Evolutionary conservation across 2,113 vertebrate species (phyloP).

Genomic region (Oncorhynchus tshawytscha): DNA sequence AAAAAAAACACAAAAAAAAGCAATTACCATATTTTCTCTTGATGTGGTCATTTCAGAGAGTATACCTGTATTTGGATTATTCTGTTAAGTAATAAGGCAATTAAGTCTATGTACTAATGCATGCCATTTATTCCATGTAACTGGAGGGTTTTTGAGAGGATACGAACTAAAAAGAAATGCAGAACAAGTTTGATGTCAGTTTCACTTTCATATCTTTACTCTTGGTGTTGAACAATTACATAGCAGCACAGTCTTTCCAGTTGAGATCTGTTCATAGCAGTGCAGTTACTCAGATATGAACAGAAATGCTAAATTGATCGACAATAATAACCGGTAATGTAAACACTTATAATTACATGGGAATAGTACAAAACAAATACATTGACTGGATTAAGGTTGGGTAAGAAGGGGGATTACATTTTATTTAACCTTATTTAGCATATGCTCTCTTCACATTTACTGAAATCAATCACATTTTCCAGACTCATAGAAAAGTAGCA

Average conservation of each 20-base stretch:
- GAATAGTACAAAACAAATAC: background rate
- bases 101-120: background rate
- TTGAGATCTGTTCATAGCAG: background rate
- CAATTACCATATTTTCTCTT: background rate
- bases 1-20: conserved; percentile 40
- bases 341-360: background rate
- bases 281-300: background rate
- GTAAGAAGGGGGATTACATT: background rate
- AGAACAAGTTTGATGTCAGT: background rate
- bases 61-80: background rate
- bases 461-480: background rate
- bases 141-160: too few species aligned
- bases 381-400: background rate
- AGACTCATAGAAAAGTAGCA: background rate
- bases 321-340: too few species aligned
- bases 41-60: background rate
- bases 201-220: conserved; percentile 14
- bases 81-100: too few species aligned
- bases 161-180: background rate
- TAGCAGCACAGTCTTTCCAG: conserved; percentile 13
- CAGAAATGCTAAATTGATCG: too few species aligned
- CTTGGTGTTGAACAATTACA: background rate
- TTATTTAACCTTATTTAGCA: background rate
- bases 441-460: conserved; percentile 6
- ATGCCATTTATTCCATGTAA: too few species aligned